Evolutionary conservation across 2,797 vertebrate genomes (phyloP).

Genomic region (Notolepis coatsorum): DNA sequence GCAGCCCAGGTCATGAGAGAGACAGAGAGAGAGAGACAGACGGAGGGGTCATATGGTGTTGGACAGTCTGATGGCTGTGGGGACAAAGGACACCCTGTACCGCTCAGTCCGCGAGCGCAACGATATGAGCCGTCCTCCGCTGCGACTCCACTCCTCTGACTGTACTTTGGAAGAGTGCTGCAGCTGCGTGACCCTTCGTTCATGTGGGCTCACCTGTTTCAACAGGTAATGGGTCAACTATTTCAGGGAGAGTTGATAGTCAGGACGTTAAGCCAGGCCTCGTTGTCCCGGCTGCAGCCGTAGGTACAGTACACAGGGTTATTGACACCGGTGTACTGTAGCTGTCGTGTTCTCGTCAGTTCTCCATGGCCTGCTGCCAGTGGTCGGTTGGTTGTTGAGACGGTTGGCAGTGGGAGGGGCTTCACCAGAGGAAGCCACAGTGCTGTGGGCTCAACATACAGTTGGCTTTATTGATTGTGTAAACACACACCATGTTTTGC

Average conservation of each 20-base stretch:
- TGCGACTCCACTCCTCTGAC: too few relatives aligned
- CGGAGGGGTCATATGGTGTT: too few relatives aligned
- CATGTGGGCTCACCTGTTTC: neutral
- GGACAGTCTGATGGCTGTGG: too few relatives aligned
- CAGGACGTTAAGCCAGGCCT: slow-evolving; percentile 14
- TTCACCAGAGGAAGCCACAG: neutral
- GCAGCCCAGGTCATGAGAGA: too few relatives aligned
- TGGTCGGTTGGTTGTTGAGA: slow-evolving; percentile 8
- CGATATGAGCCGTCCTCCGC: too few relatives aligned
- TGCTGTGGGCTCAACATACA: neutral
- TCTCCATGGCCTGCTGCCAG: slow-evolving; percentile 12
- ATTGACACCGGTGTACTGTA: slow-evolving; percentile 7
- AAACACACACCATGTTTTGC: neutral
- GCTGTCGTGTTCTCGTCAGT: slow-evolving; percentile 13
- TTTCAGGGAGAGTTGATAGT: neutral
- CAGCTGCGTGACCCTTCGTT: too few relatives aligned
- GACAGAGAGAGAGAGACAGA: too few relatives aligned
- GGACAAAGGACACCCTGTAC: too few relatives aligned
- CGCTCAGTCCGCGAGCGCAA: too few relatives aligned
- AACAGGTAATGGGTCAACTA: slow-evolving; percentile 1
- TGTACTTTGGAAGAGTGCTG: too few relatives aligned
- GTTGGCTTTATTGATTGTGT: neutral
- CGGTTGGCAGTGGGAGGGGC: neutral
- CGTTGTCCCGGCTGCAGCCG: slow-evolving; percentile 8
- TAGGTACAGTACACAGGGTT: neutral